phyloP scores from a whole-genome alignment of 2,888 invertebrate genomes.

The Luperina nickerlii region DNA sequence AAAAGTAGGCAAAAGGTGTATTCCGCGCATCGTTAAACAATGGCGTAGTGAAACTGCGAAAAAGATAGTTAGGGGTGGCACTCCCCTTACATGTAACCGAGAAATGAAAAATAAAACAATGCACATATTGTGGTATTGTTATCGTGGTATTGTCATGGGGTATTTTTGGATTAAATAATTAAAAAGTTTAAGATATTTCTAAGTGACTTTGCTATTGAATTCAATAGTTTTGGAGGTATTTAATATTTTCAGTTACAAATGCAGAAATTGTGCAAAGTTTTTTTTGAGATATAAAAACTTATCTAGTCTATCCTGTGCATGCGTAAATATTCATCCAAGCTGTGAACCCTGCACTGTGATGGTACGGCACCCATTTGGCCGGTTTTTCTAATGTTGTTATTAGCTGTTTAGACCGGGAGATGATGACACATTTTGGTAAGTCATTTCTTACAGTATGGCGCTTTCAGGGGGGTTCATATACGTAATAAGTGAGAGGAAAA shows the following conservation, averaged over 20 bases:
- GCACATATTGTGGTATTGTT: neutral
- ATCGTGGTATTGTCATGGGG: neutral
- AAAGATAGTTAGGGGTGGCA: neutral
- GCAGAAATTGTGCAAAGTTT: neutral
- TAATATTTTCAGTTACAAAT: neutral
- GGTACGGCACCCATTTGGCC: too few relatives aligned
- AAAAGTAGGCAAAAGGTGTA: neutral
- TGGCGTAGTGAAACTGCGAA: neutral
- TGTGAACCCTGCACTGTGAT: neutral
- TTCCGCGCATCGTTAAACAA: neutral
- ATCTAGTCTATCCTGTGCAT: neutral
- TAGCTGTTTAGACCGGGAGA: too few relatives aligned
- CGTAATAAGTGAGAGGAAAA: too few relatives aligned
- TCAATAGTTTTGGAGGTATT: neutral
- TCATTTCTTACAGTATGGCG: too few relatives aligned
- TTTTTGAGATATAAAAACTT: neutral
- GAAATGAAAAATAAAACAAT: neutral
- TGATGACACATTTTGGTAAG: too few relatives aligned
- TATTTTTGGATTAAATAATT: too few relatives aligned
- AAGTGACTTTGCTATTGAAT: neutral
- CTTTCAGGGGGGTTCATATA: too few relatives aligned
- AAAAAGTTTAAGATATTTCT: neutral
- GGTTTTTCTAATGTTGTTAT: neutral
- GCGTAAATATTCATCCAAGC: neutral
- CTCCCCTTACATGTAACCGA: neutral